These are phyloP conservation scores for Platypus cylindrus DNA, from an alignment of 2,888 invertebrate species.

Conservation along the genomic window DNA sequence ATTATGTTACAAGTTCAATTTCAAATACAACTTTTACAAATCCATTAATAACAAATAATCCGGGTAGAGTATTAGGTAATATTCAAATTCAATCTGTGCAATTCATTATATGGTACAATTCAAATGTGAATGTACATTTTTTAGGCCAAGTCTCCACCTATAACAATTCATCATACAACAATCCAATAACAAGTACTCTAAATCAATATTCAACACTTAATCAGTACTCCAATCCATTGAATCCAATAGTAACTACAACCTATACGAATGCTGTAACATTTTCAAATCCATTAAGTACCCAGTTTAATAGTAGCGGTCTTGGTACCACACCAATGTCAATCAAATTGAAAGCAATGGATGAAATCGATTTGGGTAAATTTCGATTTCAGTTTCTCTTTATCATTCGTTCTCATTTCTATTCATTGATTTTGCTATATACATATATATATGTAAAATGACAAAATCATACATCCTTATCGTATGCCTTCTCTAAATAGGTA, in stretches of 20 bases:
- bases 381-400: not conserved
- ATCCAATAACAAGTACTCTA: conserved; percentile 35
- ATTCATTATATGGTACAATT: no score
- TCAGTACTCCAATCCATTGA: conserved; percentile 22
- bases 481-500: conserved; percentile 19
- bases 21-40: conserved; percentile 42
- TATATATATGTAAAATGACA: no score
- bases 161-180: conserved; percentile 40
- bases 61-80: conserved; percentile 13
- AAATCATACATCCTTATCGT: conserved; percentile 2
- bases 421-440: no score
- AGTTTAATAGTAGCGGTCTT: conserved; percentile 44
- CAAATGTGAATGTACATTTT: no score
- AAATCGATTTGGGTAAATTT: conserved; percentile 49
- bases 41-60: conserved; percentile 28
- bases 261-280: conserved; percentile 42
- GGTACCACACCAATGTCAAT: conserved; percentile 39
- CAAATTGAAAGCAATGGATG: conserved; percentile 61
- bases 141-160: conserved; percentile 33
- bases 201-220: conserved; percentile 36
- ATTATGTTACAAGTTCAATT: conserved; percentile 38
- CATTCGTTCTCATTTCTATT: no score
- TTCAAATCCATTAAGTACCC: conserved; percentile 50
- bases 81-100: not conserved
- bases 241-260: conserved; percentile 31